Percentiles rank a stretch among this genome's conserved stretches.
phyloP scores from a whole-genome alignment of 2,888 invertebrate genomes.

The Drosophila infuscata region DNA sequence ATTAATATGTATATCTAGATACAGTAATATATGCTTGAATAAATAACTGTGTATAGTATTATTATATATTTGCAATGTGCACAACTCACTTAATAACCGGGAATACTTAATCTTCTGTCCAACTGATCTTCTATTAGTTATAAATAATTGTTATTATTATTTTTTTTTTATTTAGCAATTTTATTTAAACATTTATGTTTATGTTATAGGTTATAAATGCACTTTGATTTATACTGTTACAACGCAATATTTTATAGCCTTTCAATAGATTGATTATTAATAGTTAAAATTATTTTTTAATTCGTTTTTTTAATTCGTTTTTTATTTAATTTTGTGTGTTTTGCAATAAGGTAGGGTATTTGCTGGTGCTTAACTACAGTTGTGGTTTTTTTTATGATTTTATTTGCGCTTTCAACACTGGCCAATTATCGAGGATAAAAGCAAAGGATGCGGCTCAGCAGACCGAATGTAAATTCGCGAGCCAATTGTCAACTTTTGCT shows the following conservation, averaged over 20 bases:
- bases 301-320: neutral
- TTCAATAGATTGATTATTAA: too few species aligned
- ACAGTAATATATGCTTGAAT: neutral
- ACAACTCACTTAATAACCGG: neutral
- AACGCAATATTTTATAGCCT: too few species aligned
- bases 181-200: too few species aligned
- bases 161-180: too few species aligned
- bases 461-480: constrained; percentile 55
- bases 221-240: too few species aligned
- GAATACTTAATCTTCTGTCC: neutral
- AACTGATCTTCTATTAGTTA: neutral
- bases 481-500: constrained; percentile 38
- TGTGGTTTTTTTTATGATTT: neutral
- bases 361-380: neutral
- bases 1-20: neutral
- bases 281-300: neutral
- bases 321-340: neutral
- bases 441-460: constrained; percentile 42
- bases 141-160: neutral
- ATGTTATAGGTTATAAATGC: too few species aligned
- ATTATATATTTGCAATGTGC: neutral
- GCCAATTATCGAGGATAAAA: constrained; percentile 56
- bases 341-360: neutral
- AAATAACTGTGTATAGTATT: neutral
- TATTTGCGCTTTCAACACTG: constrained; percentile 18